These are phyloP conservation scores for Pionites leucogaster DNA, from an alignment of 2,113 vertebrate species.

Conservation along the genomic window DNA sequence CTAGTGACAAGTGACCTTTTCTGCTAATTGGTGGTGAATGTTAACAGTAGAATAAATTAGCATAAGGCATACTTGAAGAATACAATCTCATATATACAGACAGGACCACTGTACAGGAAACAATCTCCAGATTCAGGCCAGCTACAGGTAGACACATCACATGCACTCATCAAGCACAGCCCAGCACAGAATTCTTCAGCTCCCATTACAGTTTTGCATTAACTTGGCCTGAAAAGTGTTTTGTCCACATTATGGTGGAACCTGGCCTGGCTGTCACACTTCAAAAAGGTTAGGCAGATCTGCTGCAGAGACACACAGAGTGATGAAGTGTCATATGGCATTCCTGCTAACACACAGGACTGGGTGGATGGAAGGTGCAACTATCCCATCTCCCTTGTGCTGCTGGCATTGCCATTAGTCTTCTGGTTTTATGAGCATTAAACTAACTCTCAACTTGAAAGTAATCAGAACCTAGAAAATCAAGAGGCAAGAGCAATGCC, in stretches of 20 bases:
- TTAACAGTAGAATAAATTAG: background rate
- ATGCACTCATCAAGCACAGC: background rate
- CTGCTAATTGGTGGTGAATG: background rate
- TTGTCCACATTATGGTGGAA: background rate
- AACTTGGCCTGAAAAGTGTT: background rate
- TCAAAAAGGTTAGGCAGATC: too few species aligned
- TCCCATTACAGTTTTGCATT: background rate
- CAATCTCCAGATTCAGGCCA: background rate
- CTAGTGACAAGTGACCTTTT: background rate
- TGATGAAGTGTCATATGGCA: fast-evolving
- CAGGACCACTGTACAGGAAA: background rate
- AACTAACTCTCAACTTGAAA: background rate
- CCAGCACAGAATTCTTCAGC: background rate
- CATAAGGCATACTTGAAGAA: background rate
- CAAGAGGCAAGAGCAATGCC: background rate
- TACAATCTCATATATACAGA: background rate
- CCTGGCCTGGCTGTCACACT: background rate
- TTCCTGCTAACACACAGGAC: background rate
- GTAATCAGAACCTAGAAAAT: background rate
- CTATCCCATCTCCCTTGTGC: background rate
- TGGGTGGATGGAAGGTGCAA: background rate
- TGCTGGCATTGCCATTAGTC: background rate
- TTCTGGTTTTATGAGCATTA: background rate
- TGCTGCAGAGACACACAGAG: background rate
- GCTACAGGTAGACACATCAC: background rate